These are phyloP conservation scores for Hippocampus zosterae DNA, from an alignment of 2,113 vertebrate genomes.

Conservation along the genomic window DNA sequence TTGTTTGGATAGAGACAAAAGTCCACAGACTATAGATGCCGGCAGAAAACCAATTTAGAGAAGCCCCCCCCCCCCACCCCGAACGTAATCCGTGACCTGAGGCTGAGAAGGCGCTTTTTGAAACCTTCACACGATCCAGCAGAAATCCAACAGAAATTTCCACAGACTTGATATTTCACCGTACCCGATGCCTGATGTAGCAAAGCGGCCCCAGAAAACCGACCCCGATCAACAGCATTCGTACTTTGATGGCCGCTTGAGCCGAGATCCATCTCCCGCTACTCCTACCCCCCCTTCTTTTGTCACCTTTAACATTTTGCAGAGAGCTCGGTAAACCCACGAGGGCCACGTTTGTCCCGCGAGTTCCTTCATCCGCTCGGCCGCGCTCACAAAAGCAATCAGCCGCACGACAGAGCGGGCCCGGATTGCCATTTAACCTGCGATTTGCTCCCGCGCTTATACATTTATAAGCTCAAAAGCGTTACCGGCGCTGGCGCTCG, in stretches of 20 bases:
- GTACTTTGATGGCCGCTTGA: background rate
- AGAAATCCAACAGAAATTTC: too few relatives aligned
- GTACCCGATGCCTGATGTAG: too few relatives aligned
- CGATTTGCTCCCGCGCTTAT: constrained; percentile 20
- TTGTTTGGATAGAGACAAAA: background rate
- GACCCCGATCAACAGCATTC: too few relatives aligned
- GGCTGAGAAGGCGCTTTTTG: too few relatives aligned
- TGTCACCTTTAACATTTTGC: constrained; percentile 9
- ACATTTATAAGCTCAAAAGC: constrained; percentile 10
- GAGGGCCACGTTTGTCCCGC: background rate
- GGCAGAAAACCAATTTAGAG: too few relatives aligned
- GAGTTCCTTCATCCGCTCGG: background rate
- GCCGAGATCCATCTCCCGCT: background rate
- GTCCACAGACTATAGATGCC: too few relatives aligned
- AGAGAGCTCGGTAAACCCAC: too few relatives aligned
- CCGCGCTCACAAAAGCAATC: constrained; percentile 30
- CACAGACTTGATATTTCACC: too few relatives aligned
- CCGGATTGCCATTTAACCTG: constrained; percentile 47
- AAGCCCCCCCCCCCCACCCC: too few relatives aligned
- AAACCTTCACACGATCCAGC: too few relatives aligned
- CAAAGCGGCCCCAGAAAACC: too few relatives aligned
- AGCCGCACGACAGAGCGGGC: constrained; percentile 1
- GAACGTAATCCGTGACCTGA: too few relatives aligned
- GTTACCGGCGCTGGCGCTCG: background rate
- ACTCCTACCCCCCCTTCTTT: background rate